Evolutionary conservation across 1,140 invertebrate genomes (phyloP), one percentile per base, ranked within the genome.

Genomic region (Pararge aegeria): DNA sequence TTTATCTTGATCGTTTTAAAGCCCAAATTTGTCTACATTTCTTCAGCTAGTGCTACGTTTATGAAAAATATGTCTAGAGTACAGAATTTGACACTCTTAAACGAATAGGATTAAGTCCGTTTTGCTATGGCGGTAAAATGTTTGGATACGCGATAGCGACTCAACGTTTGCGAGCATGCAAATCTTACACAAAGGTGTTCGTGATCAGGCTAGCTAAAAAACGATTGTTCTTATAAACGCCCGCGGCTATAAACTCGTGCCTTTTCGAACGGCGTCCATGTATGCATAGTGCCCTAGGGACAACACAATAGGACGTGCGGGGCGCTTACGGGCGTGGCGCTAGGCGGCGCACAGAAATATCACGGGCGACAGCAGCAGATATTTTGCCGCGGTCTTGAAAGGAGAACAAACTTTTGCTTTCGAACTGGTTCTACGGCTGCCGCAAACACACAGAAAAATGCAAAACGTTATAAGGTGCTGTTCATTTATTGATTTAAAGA

Each of bases 341-440:
- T 91, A 93, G 78, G 92, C 92, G 79, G 92, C 92, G 91, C 91
- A 93, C 83, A 93, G 92, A 92, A 93, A 93, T 90, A 93, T 92
- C 91, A 93, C 92, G 83, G 92, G 92, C 90, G 92, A 92, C 89
- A 93, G 88, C 82, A 93, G 91, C 81, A 93, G 90, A 89, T 92
- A 91, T 92, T 93, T 92, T 87, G 92, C 91, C 80, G 92, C 92
- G 83, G 92, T 93, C 92, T 93, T 93, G 91, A 93, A 92, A 91
- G 92, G 92, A 87, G 91, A 92, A 91, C 92, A 93, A 83, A 88
- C 85, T 91, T 92, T 92, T 87, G 91, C 85, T 91, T 92, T 92
- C 91, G 87, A 78, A 80, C 89, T 82, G 78, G 86, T 78, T 85
- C 88, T 91, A 90, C 82, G 85, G 86, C 87, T 91, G 89, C 83